phyloP scores from a whole-genome alignment of 2,113 vertebrate genomes.

The Podocnemis expansa region DNA sequence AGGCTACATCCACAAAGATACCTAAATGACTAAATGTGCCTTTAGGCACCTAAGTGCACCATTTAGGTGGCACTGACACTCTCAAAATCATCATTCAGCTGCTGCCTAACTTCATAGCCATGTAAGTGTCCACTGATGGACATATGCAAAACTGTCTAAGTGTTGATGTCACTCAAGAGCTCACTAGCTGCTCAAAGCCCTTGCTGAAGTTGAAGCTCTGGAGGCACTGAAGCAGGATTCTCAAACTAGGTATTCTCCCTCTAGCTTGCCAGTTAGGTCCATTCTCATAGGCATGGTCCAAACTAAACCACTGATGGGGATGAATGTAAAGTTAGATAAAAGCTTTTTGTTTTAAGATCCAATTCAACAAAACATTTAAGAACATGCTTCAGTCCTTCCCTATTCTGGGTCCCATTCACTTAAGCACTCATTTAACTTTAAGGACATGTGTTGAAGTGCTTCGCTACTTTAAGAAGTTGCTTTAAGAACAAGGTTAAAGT shows the following conservation, averaged over 20 bases:
- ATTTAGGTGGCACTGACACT: not conserved
- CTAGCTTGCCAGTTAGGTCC: not conserved
- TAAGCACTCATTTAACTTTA: conserved; percentile 72
- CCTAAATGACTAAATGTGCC: not conserved
- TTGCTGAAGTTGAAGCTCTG: not conserved
- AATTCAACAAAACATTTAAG: conserved; percentile 24
- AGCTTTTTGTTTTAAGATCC: conserved; percentile 1
- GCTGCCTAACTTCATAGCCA: not conserved
- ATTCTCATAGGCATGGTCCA: not conserved
- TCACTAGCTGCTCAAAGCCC: not conserved
- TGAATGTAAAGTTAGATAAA: conserved; percentile 27
- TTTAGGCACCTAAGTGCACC: not conserved
- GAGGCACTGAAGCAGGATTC: not conserved
- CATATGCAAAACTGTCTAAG: not conserved
- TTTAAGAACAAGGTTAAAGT: conserved; percentile 66
- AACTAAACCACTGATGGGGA: not conserved
- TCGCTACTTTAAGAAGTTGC: conserved; percentile 63
- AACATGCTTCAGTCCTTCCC: conserved; percentile 33
- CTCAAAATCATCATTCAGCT: not conserved
- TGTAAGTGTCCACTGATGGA: not conserved
- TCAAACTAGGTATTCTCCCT: not conserved
- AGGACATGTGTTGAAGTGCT: conserved; percentile 69
- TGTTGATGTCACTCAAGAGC: not conserved
- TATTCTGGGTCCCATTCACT: conserved; percentile 63
- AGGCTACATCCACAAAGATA: not conserved